These are phyloP conservation scores for Theretra japonica DNA, from an alignment of 2,888 invertebrate genomes.

Conservation along the genomic window DNA sequence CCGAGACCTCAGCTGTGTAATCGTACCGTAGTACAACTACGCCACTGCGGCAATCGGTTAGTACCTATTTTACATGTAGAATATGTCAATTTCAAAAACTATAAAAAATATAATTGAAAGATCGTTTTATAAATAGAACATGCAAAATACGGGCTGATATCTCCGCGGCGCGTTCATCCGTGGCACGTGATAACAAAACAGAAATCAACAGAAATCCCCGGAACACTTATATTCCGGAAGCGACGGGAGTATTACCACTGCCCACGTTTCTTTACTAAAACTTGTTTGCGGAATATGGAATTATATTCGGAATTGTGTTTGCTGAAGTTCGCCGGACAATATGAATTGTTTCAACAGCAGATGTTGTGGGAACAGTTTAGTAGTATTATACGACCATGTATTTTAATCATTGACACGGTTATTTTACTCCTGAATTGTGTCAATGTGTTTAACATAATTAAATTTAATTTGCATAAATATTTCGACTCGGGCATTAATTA, in stretches of 20 bases:
- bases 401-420: no score
- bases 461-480: no score
- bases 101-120: no score
- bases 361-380: background rate
- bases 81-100: no score
- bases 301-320: conserved; percentile 6
- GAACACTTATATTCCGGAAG: background rate
- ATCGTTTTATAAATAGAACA: background rate
- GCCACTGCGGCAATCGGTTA: no score
- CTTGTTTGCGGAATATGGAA: conserved; percentile 2
- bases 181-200: background rate
- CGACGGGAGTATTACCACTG: background rate
- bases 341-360: background rate
- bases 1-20: no score
- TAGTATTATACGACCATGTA: background rate
- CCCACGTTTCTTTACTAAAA: background rate
- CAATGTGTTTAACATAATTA: no score
- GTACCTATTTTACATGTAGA: no score
- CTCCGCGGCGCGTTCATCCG: background rate
- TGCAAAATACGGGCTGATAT: background rate
- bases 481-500: no score
- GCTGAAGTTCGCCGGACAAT: conserved; percentile 1
- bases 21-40: no score
- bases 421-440: no score
- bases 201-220: conserved; percentile 2